A percentile compares a stretch with the other conserved stretches of the same genome.
phyloP scores from a whole-genome alignment of 2,888 invertebrate species.

The Hesperia comma region DNA sequence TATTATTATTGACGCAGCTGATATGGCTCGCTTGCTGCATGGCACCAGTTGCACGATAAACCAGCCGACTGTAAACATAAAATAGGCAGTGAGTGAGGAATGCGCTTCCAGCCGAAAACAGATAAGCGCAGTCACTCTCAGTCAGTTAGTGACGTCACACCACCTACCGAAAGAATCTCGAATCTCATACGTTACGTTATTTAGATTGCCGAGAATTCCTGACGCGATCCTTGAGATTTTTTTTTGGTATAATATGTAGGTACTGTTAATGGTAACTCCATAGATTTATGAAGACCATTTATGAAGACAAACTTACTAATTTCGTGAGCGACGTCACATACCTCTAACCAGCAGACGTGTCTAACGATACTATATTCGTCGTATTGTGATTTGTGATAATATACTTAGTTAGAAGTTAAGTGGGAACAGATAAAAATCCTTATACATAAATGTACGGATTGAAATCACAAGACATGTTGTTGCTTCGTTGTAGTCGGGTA shows the following conservation, averaged over 20 bases:
- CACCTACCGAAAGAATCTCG: conserved; percentile 35
- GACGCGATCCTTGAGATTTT: not conserved
- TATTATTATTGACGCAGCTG: conserved; percentile 19
- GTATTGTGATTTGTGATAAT: too few species aligned
- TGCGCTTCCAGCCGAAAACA: conserved; percentile 65
- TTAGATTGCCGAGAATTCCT: conserved; percentile 5
- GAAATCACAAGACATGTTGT: too few species aligned
- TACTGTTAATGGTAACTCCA: conserved; percentile 10
- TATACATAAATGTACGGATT: too few species aligned
- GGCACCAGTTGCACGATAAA: conserved; percentile 47
- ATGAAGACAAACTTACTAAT: too few species aligned
- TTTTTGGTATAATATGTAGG: not conserved
- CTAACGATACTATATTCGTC: too few species aligned
- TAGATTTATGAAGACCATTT: too few species aligned
- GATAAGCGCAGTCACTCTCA: conserved; percentile 57
- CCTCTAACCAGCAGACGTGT: too few species aligned
- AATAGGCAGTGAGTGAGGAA: conserved; percentile 56
- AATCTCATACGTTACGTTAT: conserved; percentile 20
- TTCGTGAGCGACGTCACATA: too few species aligned
- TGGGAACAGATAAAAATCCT: too few species aligned
- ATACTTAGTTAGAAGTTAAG: too few species aligned
- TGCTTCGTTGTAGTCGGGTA: too few species aligned
- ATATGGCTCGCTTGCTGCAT: conserved; percentile 34
- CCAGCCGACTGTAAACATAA: conserved; percentile 56
- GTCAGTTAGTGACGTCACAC: conserved; percentile 57